These are phyloP conservation scores for Pegoplata infirma DNA, from an alignment of 2,888 invertebrate genomes.

Conservation along the genomic window DNA sequence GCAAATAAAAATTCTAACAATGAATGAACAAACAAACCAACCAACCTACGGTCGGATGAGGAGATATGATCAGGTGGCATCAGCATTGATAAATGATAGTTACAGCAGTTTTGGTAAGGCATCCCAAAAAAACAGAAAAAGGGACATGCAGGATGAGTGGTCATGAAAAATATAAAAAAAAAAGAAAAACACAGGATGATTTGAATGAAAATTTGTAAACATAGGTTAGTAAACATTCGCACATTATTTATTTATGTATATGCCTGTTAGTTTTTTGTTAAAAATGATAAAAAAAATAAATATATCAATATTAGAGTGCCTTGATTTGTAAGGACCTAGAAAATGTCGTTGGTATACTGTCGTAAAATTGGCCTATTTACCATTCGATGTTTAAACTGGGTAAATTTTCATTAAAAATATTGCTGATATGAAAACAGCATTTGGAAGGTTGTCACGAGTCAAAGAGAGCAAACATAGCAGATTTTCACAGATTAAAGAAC, in stretches of 20 bases:
- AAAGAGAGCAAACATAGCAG: too few relatives aligned
- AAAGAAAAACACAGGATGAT: background rate
- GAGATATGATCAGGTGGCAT: slow-evolving; percentile 64
- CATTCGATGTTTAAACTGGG: too few relatives aligned
- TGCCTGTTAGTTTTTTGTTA: background rate
- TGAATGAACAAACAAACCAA: slow-evolving; percentile 64
- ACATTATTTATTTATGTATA: background rate
- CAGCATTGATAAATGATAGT: slow-evolving; percentile 21
- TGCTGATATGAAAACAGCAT: too few relatives aligned
- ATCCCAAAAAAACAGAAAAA: background rate
- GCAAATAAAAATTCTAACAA: slow-evolving; percentile 66
- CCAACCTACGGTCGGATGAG: slow-evolving; percentile 25
- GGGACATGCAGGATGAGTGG: background rate
- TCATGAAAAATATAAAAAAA: too few relatives aligned
- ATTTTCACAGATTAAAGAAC: too few relatives aligned
- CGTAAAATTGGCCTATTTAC: too few relatives aligned
- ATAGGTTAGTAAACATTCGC: slow-evolving; percentile 65
- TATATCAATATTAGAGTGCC: too few relatives aligned
- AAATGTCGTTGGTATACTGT: too few relatives aligned
- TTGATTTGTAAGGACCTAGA: too few relatives aligned
- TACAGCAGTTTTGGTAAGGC: background rate
- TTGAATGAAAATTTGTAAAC: slow-evolving; percentile 55
- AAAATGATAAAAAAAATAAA: background rate
- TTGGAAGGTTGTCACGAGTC: too few relatives aligned
- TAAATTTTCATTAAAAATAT: too few relatives aligned